phyloP scores from a whole-genome alignment of 2,888 invertebrate genomes.

The Phania funesta region DNA sequence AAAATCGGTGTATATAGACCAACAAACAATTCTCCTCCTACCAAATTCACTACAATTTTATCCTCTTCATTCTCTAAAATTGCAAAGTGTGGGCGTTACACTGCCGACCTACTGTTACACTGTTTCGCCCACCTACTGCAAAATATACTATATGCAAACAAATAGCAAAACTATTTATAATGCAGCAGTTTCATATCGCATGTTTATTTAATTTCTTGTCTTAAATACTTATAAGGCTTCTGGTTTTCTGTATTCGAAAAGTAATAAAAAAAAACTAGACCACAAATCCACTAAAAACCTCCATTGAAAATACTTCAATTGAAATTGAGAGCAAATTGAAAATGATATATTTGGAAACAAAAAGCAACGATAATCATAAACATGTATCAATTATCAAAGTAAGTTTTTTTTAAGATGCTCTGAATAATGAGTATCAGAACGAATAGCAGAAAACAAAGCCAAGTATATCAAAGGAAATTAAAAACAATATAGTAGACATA shows the following conservation, averaged over 20 bases:
- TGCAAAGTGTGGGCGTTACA: background rate
- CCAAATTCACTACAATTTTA: background rate
- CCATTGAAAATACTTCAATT: conserved; percentile 68
- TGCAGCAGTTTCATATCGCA: conserved; percentile 16
- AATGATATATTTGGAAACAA: conserved; percentile 50
- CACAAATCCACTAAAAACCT: conserved; percentile 52
- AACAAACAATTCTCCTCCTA: background rate
- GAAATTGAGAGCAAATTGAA: conserved; percentile 64
- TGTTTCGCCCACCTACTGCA: conserved; percentile 43
- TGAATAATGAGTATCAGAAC: conserved; percentile 33
- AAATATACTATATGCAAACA: background rate
- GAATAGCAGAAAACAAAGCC: conserved; percentile 29
- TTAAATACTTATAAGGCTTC: conserved; percentile 68
- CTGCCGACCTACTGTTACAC: conserved; percentile 1
- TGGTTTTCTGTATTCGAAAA: conserved; percentile 64
- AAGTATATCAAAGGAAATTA: no score
- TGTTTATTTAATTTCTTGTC: conserved; percentile 44
- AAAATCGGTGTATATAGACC: no score
- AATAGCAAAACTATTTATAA: conserved; percentile 49
- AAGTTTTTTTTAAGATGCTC: conserved; percentile 44
- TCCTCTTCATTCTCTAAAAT: no score
- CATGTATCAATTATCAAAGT: conserved; percentile 58
- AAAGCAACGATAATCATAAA: conserved; percentile 9
- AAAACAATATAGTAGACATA: conserved; percentile 11
- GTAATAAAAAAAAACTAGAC: background rate